Conservation (phyloP, 1,140 invertebrate species). For the Batillaria attramentaria region DNA sequence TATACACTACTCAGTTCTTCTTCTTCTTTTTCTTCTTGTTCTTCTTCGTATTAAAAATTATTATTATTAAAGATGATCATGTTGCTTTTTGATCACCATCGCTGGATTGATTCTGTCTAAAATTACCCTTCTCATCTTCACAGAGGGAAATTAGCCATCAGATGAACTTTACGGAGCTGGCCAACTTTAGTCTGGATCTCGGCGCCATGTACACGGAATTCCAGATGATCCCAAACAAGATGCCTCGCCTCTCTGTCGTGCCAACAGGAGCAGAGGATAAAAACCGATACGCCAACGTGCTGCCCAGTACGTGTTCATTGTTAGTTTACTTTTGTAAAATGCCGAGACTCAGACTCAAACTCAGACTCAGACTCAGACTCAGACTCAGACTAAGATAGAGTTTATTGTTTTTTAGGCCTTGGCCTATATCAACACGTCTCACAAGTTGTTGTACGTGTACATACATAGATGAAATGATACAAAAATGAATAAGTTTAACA, state of each 20-base stretch:
- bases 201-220: slow-evolving; percentile 73
- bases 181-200: slow-evolving; percentile 82
- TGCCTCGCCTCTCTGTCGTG: slow-evolving; percentile 79
- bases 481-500: too few relatives aligned
- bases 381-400: not conserved
- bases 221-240: slow-evolving; percentile 59
- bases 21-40: too few relatives aligned
- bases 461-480: too few relatives aligned
- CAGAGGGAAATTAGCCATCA: slow-evolving; percentile 81
- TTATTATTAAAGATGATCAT: too few relatives aligned
- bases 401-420: too few relatives aligned
- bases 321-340: too few relatives aligned
- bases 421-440: too few relatives aligned
- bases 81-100: too few relatives aligned
- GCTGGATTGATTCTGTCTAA: slow-evolving; percentile 2
- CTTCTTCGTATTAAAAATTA: too few relatives aligned
- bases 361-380: not conserved
- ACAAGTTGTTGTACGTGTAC: too few relatives aligned
- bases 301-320: slow-evolving; percentile 76
- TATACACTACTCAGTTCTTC: too few relatives aligned
- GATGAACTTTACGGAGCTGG: slow-evolving; percentile 82
- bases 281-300: slow-evolving; percentile 94
- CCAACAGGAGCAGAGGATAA: slow-evolving; percentile 89
- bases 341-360: not conserved
- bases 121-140: slow-evolving; percentile 46